phyloP scores from a whole-genome alignment of 2,113 vertebrate species.

The Siniperca knerii region DNA sequence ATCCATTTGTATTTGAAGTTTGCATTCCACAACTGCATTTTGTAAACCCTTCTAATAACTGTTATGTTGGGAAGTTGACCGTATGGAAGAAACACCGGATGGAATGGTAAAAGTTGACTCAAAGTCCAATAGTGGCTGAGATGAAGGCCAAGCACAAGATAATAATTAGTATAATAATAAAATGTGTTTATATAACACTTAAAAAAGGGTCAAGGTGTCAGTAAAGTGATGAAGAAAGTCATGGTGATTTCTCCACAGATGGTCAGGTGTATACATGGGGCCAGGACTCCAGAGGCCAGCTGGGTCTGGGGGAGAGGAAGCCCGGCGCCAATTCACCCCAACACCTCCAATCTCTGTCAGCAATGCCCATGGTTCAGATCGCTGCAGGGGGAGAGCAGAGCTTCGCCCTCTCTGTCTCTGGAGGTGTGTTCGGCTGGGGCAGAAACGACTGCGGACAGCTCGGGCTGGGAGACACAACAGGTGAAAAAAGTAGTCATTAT shows the following conservation, averaged over 20 bases:
- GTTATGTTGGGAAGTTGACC: too few relatives aligned
- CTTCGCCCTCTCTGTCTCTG: conserved; percentile 86
- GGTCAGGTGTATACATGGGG: conserved; percentile 87
- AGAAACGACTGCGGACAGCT: conserved; percentile 91
- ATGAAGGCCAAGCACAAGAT: too few relatives aligned
- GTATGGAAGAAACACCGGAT: too few relatives aligned
- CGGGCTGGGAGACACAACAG: conserved; percentile 81
- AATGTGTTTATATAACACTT: too few relatives aligned
- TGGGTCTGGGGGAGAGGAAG: conserved; percentile 83
- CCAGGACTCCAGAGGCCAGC: conserved; percentile 86
- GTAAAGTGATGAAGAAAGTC: not conserved
- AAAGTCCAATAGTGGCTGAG: too few relatives aligned
- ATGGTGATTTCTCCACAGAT: conserved; percentile 31
- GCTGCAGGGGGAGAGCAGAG: conserved; percentile 91
- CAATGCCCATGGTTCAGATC: conserved; percentile 87
- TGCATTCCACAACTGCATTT: too few relatives aligned
- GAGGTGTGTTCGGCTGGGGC: conserved; percentile 91
- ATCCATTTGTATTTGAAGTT: too few relatives aligned
- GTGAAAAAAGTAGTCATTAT: conserved; percentile 1
- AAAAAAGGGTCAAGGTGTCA: too few relatives aligned
- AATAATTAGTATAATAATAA: too few relatives aligned
- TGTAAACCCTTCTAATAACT: too few relatives aligned
- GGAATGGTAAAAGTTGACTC: too few relatives aligned
- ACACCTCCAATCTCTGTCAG: conserved; percentile 80
- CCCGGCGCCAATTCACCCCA: conserved; percentile 62